Evolutionary conservation across 2,113 vertebrate species (phyloP), one percentile per base, ranked within the genome.

Genomic region (Nannobrachium achirus): DNA sequence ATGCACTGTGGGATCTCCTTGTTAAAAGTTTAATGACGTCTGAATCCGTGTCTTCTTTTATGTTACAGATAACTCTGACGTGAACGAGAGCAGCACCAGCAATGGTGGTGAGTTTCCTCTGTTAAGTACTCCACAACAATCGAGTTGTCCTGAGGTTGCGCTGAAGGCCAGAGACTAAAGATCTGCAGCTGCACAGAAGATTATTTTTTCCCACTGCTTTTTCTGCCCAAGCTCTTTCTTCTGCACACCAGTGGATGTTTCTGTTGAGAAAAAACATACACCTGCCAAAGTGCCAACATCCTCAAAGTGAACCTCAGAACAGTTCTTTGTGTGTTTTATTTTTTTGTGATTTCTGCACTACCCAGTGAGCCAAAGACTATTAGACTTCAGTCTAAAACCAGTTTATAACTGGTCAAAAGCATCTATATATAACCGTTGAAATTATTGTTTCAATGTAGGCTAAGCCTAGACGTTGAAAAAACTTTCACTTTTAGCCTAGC

Each of bases 51-150:
- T 86, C 50, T 33, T 83, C 61, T 40, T 75, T 57, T 52, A 7
- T 33, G 18, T 87, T 78, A 15, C 83, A 91, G 89, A 85, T 63
- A 51, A 20, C 19, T 40, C 81, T 6, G 50, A 52, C 2, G 20
- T 52, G 75, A 50, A 20, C 9, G 41, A 84, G 53, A 66, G 78
- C 55, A 82, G 60, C 79, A 77, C 82, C 79, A 84, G 89, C 81
- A 81, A 84, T 39, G 73, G 56, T 71, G 85, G 89, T 89, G 73
- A 85, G 80, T 66, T 71, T 45, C 40, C 57, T 15, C 5, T 38
- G 1, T 74, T 20, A 61, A 18, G 40, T 42, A 20, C 42, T 25
- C 8, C 5, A 2, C 51, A 4, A 2, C 51, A 4, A 38, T 51
- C 8, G 66, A 25, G 8, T 3, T 7, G 10, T 46, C 53, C 52